These are phyloP conservation scores for Xestoiulus laeticollis DNA, from an alignment of 2,888 invertebrate genomes.

Conservation along the genomic window DNA sequence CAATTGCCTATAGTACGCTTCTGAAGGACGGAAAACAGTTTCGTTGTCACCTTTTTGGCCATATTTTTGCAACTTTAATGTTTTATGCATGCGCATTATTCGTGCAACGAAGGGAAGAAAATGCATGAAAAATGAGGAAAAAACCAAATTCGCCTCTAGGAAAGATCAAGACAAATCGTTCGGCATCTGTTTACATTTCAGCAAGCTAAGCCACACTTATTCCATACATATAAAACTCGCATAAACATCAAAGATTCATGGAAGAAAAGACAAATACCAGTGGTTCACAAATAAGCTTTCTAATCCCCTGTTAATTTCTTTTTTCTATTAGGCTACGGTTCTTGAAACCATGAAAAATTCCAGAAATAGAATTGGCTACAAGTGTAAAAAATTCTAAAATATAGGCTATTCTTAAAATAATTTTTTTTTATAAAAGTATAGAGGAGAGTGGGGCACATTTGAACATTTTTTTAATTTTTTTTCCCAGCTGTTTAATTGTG, in stretches of 20 bases:
- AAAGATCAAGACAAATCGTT: slow-evolving; percentile 6
- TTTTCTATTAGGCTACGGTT: not conserved
- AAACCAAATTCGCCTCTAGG: not conserved
- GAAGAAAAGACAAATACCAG: slow-evolving; percentile 4
- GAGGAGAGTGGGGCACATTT: no score
- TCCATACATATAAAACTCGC: not conserved
- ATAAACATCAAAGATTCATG: not conserved
- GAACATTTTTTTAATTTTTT: no score
- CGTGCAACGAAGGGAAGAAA: not conserved
- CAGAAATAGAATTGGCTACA: no score
- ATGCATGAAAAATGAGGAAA: slow-evolving; percentile 7
- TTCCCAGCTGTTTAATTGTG: no score
- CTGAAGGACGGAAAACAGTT: no score
- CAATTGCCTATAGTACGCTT: no score
- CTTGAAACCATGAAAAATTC: not conserved
- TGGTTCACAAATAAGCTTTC: not conserved
- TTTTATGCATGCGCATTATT: not conserved
- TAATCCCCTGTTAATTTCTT: not conserved
- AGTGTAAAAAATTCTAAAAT: no score
- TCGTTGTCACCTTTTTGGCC: not conserved
- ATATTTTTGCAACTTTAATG: not conserved
- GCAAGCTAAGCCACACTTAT: not conserved
- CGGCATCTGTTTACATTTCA: slow-evolving; percentile 29
- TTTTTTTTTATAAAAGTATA: no score
- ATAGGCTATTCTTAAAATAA: no score